Base-by-base conservation (phyloP, 2,888 invertebrate species). In the Phaedon cochleariae region DNA sequence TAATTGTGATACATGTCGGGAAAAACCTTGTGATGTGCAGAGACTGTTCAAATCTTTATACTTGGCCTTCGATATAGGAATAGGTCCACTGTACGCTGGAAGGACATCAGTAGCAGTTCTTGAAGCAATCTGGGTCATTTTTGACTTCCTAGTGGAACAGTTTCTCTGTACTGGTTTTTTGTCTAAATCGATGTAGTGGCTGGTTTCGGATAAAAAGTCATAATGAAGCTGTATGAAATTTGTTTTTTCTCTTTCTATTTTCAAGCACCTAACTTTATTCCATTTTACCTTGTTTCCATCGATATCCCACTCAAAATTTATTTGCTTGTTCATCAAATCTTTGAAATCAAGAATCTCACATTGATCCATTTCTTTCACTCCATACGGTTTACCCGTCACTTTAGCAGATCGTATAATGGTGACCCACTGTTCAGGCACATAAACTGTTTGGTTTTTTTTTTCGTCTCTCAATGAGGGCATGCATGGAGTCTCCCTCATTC, bases 41-140 rank as follows among this genome's bases (percentile, higher is more conserved):
- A 52, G 15, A 29, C 52, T 52, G 26, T 26, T 52, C n/a, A 52
- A 15, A 52, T 52, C 52, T 52, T 52, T 52, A 29, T 52, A 52
- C 26, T 52, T 29, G 6, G 29, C 22, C 22, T 22, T 26, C 9
- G 52, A 26, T 29, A 52, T 52, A 52, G 52, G 29, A 29, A 26
- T 7, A 17, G 26, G 26, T n/a, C 12, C 52, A 22, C 22, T 22
- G 26, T 52, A 52, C 17, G 52, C 52, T 26, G 26, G n/a, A 29
- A 22, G 26, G 20, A 52, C 22, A 52, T 17, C 29, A 52, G 26
- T 52, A 7, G 22, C 22, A 26, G 26, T 52, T 15, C 26, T 29
- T n/a, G 22, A 26, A 10, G 17, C 22, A 29, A 29, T 52, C 17
- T 29, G 26, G n/a, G n/a, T n/a, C n/a, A n/a, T n/a, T n/a, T n/a